Evolutionary conservation across 2,113 vertebrate genomes (phyloP).

Genomic region (Anolis sagrei): DNA sequence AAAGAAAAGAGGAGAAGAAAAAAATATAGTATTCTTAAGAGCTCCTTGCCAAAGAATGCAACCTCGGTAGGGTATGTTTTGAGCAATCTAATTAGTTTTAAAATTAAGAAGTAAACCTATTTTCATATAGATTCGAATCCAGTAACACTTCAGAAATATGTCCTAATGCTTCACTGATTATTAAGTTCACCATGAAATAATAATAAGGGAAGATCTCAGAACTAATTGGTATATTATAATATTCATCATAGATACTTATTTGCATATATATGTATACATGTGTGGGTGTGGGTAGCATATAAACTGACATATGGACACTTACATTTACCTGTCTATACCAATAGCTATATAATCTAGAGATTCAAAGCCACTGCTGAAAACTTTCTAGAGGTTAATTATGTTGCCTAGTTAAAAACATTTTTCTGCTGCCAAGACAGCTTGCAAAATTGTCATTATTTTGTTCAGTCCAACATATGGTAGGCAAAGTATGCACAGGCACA

Average conservation of each 20-base stretch:
- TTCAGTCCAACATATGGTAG: constrained; percentile 81
- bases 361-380: constrained; percentile 50
- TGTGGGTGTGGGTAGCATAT: too few species aligned
- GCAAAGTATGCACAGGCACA: constrained; percentile 80
- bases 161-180: constrained; percentile 63
- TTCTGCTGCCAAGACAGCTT: constrained; percentile 73
- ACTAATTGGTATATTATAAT: constrained; percentile 5
- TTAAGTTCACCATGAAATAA: constrained; percentile 41
- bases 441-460: constrained; percentile 85
- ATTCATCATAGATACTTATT: neutral
- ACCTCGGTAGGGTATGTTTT: constrained; percentile 68
- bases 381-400: constrained; percentile 68
- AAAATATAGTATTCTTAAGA: constrained; percentile 64
- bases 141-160: constrained; percentile 46
- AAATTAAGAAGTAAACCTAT: constrained; percentile 45
- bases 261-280: neutral
- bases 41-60: constrained; percentile 67
- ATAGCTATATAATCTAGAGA: constrained; percentile 37
- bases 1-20: neutral
- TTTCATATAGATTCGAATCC: constrained; percentile 41
- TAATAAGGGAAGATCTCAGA: constrained; percentile 22
- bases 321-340: neutral
- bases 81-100: constrained; percentile 53
- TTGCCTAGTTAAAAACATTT: constrained; percentile 71
- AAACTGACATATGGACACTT: neutral